phyloP scores from a whole-genome alignment of 2,888 invertebrate genomes.

The Apodemia hepburni region DNA sequence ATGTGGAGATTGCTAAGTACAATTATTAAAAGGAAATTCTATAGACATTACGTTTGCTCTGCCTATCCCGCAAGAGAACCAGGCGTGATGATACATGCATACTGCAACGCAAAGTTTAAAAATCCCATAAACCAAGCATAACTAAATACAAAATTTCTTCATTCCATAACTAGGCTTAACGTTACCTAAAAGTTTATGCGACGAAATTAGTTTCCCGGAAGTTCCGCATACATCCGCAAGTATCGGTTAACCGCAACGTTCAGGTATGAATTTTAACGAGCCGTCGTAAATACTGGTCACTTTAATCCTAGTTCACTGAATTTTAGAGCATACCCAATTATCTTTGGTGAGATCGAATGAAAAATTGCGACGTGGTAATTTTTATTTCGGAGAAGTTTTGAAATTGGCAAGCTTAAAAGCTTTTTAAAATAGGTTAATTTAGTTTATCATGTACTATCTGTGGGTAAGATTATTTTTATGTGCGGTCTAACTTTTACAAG shows the following conservation, averaged over 20 bases:
- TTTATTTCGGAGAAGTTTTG: background rate
- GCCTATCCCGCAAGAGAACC: too few relatives aligned
- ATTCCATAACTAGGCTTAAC: background rate
- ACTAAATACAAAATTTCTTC: too few relatives aligned
- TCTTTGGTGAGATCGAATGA: constrained; percentile 5
- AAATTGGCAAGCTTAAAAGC: background rate
- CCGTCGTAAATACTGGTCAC: constrained; percentile 25
- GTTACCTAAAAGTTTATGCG: constrained; percentile 8
- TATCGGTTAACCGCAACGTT: constrained; percentile 15
- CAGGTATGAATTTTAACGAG: constrained; percentile 29
- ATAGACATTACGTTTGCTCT: too few relatives aligned
- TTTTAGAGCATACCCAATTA: constrained; percentile 10
- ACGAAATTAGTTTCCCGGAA: constrained; percentile 22
- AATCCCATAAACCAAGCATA: too few relatives aligned
- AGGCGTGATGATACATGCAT: too few relatives aligned
- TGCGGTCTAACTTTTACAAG: too few relatives aligned
- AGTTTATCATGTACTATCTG: too few relatives aligned
- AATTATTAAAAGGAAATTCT: too few relatives aligned
- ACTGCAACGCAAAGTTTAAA: too few relatives aligned
- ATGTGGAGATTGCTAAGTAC: too few relatives aligned
- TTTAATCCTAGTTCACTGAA: constrained; percentile 9
- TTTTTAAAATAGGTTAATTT: background rate
- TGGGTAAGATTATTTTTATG: too few relatives aligned
- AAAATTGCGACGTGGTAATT: background rate
- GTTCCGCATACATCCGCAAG: constrained; percentile 22